Conservation (phyloP, 2,113 vertebrate genomes). For the Corydoras sp. region DNA sequence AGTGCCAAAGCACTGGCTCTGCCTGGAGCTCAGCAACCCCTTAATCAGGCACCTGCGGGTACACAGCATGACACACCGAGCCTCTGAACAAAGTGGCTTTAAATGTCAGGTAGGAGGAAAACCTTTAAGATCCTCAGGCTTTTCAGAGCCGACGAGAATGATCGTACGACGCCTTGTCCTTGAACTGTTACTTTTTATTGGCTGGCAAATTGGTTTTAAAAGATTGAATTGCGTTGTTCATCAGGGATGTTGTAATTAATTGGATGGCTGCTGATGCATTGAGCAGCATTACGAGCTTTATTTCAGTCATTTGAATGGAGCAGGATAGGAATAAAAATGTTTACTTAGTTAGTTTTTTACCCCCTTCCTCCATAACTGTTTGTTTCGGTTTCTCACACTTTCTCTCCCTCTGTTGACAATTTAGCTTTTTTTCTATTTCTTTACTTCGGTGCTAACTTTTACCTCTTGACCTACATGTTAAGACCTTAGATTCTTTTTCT, state of each 20-base stretch:
- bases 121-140: constrained; percentile 2
- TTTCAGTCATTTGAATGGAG: neutral
- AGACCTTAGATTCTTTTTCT: neutral
- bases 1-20: constrained; percentile 20
- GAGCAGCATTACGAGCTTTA: neutral
- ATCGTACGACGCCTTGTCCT: constrained; percentile 8
- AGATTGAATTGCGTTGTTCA: neutral
- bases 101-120: too few relatives aligned
- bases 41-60: too few relatives aligned
- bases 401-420: constrained; percentile 10
- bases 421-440: neutral
- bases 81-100: too few relatives aligned
- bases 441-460: neutral
- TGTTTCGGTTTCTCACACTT: constrained; percentile 5
- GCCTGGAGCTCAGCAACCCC: neutral
- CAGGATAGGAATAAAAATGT: constrained; percentile 1
- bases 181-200: constrained; percentile 17
- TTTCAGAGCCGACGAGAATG: neutral
- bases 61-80: too few relatives aligned
- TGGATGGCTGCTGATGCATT: neutral
- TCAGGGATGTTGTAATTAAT: constrained; percentile 4
- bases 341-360: neutral
- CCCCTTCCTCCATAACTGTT: constrained; percentile 1
- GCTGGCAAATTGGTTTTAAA: neutral
- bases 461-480: constrained; percentile 6